Conservation (phyloP, 2,113 vertebrate genomes). For the Xiphorhynchus elegans region DNA sequence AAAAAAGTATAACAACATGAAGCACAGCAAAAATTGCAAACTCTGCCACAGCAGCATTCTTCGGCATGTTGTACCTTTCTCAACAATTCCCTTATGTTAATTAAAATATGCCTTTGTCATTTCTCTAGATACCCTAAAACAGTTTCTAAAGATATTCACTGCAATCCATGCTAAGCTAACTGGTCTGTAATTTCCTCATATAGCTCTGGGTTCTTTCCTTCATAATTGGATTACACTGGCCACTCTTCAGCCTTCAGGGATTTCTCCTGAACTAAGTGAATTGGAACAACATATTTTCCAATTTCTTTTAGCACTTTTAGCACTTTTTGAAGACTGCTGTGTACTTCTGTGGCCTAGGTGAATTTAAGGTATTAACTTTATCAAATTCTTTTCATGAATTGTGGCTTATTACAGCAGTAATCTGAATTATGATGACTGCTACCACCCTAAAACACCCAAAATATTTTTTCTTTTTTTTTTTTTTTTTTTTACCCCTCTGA, state of each 20-base stretch:
- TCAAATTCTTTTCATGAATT: not conserved
- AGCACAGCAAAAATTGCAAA: not conserved
- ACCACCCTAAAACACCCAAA: not conserved
- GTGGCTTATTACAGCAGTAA: not conserved
- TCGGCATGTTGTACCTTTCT: not conserved
- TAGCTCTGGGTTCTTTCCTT: constrained; percentile 8
- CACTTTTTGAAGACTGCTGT: constrained; percentile 17
- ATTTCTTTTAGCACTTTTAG: constrained; percentile 27
- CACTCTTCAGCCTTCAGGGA: constrained; percentile 7
- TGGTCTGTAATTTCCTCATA: constrained; percentile 37
- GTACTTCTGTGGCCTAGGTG: not conserved
- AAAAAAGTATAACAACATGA: not conserved
- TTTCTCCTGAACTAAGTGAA: constrained; percentile 61
- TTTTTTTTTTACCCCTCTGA: not conserved
- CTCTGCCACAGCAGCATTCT: not conserved
- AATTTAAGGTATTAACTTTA: constrained; percentile 25
- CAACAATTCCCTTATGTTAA: not conserved
- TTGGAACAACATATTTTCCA: constrained; percentile 48
- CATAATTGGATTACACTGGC: constrained; percentile 47
- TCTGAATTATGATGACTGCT: not conserved
- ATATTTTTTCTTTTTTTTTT: not conserved
- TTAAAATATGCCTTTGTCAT: constrained; percentile 33
- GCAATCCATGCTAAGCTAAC: not conserved
- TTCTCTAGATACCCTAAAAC: not conserved
- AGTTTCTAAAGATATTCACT: not conserved